Evolutionary conservation across 92 coral and sea anemone genomes (phyloP).

Genomic region (Parazoanthus swiftii): DNA sequence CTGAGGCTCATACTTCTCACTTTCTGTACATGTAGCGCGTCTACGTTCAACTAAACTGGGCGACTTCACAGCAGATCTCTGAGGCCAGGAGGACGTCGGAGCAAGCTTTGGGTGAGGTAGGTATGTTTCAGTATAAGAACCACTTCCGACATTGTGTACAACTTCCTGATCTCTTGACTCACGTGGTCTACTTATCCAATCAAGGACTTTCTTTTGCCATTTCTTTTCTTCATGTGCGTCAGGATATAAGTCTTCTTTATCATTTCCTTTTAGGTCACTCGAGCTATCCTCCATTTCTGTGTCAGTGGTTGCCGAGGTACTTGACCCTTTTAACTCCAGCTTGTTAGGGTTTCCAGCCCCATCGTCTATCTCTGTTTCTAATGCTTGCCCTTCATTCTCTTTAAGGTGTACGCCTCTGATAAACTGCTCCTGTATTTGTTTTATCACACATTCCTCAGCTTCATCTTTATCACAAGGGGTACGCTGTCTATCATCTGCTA

Average conservation of each 20-base stretch:
- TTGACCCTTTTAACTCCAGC: background rate
- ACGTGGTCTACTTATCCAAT: conserved; percentile 20
- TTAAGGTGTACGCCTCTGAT: background rate
- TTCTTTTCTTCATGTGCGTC: background rate
- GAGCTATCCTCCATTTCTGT: conserved; percentile 1
- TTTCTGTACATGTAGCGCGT: background rate
- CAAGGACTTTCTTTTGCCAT: conserved; percentile 10
- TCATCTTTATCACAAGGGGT: conserved; percentile 4
- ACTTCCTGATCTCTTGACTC: background rate
- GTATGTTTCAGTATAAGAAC: background rate
- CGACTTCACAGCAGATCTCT: background rate
- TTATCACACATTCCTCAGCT: conserved; percentile 13
- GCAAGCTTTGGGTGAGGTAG: conserved; percentile 22
- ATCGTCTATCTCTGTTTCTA: background rate
- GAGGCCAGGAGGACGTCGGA: conserved; percentile 28
- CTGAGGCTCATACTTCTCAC: background rate
- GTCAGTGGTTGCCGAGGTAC: background rate
- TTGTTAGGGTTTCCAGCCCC: background rate
- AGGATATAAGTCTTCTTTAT: background rate
- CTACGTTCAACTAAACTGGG: background rate
- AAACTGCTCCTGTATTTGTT: conserved; percentile 37
- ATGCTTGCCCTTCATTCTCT: background rate
- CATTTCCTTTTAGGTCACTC: background rate
- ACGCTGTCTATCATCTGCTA: conserved; percentile 6
- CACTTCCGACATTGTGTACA: background rate